Percentiles rank a stretch among this genome's conserved stretches.
phyloP scores from a whole-genome alignment of 2,888 invertebrate species.

The Temnothorax unifasciatus region DNA sequence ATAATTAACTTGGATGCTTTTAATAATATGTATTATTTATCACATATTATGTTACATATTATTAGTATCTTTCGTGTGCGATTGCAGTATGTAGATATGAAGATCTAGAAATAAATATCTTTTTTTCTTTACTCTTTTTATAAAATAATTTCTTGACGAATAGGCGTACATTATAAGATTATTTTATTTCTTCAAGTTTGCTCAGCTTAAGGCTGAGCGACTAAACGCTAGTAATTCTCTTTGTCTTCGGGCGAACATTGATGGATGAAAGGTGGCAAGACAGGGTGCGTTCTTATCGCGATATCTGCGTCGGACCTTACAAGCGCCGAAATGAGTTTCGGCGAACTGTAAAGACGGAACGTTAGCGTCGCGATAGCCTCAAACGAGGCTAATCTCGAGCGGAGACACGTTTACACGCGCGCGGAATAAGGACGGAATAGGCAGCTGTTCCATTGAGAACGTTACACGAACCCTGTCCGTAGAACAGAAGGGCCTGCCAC shows the following conservation, averaged over 20 bases:
- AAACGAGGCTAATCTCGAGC: constrained; percentile 71
- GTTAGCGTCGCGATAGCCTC: constrained; percentile 55
- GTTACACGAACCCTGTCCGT: constrained; percentile 48
- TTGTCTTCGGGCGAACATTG: neutral
- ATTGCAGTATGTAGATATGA: neutral
- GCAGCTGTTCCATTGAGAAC: constrained; percentile 58
- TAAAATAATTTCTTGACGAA: neutral
- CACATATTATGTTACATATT: neutral
- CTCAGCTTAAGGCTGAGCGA: neutral
- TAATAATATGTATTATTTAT: neutral
- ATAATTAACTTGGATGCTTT: neutral
- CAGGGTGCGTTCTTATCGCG: constrained; percentile 57
- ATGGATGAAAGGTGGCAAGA: constrained; percentile 14
- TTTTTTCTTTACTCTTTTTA: neutral
- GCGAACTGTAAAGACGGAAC: constrained; percentile 49
- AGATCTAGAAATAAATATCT: neutral
- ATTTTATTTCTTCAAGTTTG: constrained; percentile 1
- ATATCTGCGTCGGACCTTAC: constrained; percentile 55
- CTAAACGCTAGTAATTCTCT: constrained; percentile 1
- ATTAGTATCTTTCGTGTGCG: neutral
- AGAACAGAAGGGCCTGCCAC: constrained; percentile 63
- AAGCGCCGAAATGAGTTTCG: constrained; percentile 43
- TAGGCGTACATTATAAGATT: neutral
- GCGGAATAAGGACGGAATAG: constrained; percentile 26
- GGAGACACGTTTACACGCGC: constrained; percentile 63